Conservation (phyloP, 2,888 invertebrate species). For the Plagiodera versicolora region DNA sequence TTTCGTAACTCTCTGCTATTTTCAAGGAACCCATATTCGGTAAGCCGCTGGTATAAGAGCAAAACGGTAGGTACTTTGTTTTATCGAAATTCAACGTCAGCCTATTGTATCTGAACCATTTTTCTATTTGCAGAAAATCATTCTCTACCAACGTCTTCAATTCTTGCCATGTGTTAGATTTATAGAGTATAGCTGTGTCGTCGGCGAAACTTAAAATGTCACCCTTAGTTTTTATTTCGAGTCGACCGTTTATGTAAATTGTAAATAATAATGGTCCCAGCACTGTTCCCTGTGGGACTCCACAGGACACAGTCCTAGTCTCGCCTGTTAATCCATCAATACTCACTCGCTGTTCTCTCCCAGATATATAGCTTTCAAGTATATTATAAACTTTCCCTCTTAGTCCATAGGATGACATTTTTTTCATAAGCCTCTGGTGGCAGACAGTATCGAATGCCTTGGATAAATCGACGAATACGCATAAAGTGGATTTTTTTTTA, state of each 20-base stretch:
- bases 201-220: background rate
- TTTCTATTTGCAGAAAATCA: too few species aligned
- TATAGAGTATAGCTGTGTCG: background rate
- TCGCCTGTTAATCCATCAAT: too few species aligned
- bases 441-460: background rate
- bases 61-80: too few species aligned
- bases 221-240: background rate
- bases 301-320: too few species aligned
- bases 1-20: too few species aligned
- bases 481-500: background rate
- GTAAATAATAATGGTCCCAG: background rate
- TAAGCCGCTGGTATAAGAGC: too few species aligned
- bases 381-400: background rate
- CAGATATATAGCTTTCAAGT: too few species aligned
- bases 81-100: too few species aligned
- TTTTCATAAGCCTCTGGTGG: background rate
- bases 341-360: background rate
- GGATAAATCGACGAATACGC: background rate
- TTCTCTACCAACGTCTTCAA: too few species aligned
- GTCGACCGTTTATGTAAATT: background rate
- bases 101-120: too few species aligned
- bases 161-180: too few species aligned
- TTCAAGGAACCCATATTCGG: too few species aligned
- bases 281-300: background rate
- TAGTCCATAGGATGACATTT: background rate